A percentile compares a stretch with the other conserved stretches of the same genome.
Conservation (phyloP, 2,797 vertebrate species). For the Calcarius lapponicus region DNA sequence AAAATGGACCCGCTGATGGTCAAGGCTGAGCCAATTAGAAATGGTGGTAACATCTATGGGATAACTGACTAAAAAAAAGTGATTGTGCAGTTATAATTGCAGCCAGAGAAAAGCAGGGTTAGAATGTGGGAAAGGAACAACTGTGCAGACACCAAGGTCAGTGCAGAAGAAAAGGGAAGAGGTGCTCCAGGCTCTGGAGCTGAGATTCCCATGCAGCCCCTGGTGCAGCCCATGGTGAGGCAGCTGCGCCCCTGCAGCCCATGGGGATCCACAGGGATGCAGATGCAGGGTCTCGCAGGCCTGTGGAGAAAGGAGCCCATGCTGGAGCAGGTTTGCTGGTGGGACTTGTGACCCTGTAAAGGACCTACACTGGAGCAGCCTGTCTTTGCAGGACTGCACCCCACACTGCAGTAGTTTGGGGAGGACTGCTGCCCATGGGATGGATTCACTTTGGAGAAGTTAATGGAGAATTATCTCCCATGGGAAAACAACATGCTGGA, state of each 20-base stretch:
- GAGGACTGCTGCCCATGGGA: neutral
- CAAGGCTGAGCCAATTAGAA: neutral
- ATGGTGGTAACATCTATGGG: neutral
- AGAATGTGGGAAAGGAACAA: neutral
- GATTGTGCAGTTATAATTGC: neutral
- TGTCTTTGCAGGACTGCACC: neutral
- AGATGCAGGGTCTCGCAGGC: accelerated
- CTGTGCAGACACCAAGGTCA: too few species aligned
- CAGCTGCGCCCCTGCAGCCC: neutral
- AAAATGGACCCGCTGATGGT: neutral
- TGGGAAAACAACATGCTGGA: neutral
- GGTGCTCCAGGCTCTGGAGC: neutral
- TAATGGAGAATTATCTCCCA: neutral
- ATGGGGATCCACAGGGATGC: too few species aligned
- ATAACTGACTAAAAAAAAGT: neutral
- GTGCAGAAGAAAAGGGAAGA: neutral
- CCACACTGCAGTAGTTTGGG: neutral
- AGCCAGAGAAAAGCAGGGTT: neutral
- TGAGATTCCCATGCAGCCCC: neutral
- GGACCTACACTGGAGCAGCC: neutral
- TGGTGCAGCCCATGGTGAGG: neutral
- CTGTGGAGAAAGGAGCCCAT: accelerated
- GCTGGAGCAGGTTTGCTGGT: neutral
- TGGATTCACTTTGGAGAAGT: neutral
- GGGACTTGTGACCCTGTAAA: neutral